Evolutionary conservation across 2,113 vertebrate species (phyloP), one percentile per base, ranked within the genome.

Genomic region (Nestor notabilis): DNA sequence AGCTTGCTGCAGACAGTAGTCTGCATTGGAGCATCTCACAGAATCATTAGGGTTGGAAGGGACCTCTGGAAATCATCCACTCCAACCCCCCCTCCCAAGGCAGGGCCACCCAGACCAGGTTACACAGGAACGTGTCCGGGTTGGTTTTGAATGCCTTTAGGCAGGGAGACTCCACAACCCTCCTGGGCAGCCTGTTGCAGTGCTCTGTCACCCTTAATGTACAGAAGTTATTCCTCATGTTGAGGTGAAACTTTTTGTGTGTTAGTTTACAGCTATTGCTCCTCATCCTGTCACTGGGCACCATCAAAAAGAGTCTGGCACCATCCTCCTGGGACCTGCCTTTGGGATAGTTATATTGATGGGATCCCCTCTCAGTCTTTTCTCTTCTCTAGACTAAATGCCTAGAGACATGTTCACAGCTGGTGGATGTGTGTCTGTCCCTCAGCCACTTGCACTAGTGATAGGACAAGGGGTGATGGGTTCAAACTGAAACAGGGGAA

Each of bases 381-480:
- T n/a, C 56, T 56, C 31, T 56, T 56, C 55, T 58, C 33, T 58
- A n/a, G 56, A n/a, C 56, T 58, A 10, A 58, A 58, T 23, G 21
- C n/a, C 35, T 58, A 35, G 21, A 58, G 14, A 5, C 28, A 4
- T 11, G 13, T 29, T 64, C 50, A 16, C 28, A n/a, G 28, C 28
- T 16, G 11, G 3, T 23, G n/a, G 29, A 27, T 9, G 7, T 6
- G 1, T 4, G 28, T 6, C 41, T 43, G 13, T 13, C 25, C 14
- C 53, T 61, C 44, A 74, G 44, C 39, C 37, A 16, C 39, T 41
- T 41, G 9, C 47, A 10, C 61, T 10, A 10, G 56, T 35, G 33
- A 35, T 16, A 58, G 33, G 8, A 58, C 20, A 10, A 58, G 13
- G 55, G 55, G 55, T n/a, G 33, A 58, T n/a, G 55, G n/a, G 55